Base-by-base conservation (phyloP, 2,888 invertebrate species). In the Euzetes globulus region DNA sequence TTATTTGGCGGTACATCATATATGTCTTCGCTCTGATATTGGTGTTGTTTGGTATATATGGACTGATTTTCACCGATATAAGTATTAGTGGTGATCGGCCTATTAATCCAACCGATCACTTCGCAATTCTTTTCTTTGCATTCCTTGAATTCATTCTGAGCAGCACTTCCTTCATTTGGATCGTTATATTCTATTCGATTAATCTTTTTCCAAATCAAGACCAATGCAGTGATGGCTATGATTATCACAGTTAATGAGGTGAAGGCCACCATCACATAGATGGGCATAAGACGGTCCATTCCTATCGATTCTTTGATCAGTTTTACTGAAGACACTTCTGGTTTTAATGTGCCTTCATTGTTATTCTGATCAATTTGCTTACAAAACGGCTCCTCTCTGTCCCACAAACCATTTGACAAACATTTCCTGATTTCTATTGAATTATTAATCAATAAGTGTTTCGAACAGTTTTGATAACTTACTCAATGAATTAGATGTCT, bases 1-100 rank as follows among this genome's bases (percentile, higher is more conserved):
- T n/a, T 6, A 37, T 65, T 65, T 2, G 65, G 41, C 41, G 65
- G 65, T 3, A 65, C 37, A n/a, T 65, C 65, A 65, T 65, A 65
- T 9, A 65, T 13, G 17, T 37, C 33, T 41, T 65, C 65, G 29
- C 3, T 37, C 7, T 29, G 13, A 19, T 65, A 65, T 37, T 15
- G 1, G 11, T 65, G n/a, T 19, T 65, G n/a, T n/a, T 5, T 15
- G 15, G 1, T 4, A 15, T 29, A 37, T 19, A 65, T 65, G 6
- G 37, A 17, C 19, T 33, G n/a, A 3, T 33, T 37, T 37, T 65
- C 65, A 19, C 37, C 37, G 3, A 65, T 6, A 65, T n/a, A 65
- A 3, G 60, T 29, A 17, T 60, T 7, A 6, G 25, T 27, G 1
- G 60, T 60, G 22, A 60, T 17, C n/a, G 33, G 33, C 33, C 33